Evolutionary conservation across 1,140 invertebrate genomes (phyloP), one percentile per base, ranked within the genome.

Genomic region (Lordiphosa clarofinis): DNA sequence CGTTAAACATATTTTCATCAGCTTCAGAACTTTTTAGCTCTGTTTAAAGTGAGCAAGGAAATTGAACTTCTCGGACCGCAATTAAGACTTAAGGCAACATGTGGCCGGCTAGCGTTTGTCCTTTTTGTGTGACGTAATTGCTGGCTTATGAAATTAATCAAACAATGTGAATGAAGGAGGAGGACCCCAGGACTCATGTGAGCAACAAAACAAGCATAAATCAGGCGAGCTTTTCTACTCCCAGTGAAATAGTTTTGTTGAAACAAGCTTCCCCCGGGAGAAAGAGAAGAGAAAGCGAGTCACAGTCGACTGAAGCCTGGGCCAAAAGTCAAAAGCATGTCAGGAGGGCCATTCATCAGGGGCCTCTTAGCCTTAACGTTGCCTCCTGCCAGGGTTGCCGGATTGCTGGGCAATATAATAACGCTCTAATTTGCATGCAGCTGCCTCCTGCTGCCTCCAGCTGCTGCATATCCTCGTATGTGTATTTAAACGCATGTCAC

Each of bases 371-470:
- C 42, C 49, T 44, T 8, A 24, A 10, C 11, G n/a, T 12, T 8
- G 56, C 33, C 21, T 44, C 38, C 52, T 19, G 53, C 12, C 59
- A 59, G 72, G 33, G 56, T 56, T 74, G 55, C 74, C 74, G 65
- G 69, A 60, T 66, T 66, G 55, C 65, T 38, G 57, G 54, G 53
- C 59, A 46, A 65, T 72, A 81, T 82, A 81, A 82, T 81, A 81
- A 81, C 62, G 72, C 75, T 84, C 76, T 82, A 81, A 81, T 81
- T 81, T 81, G 72, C 75, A 81, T 81, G 62, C 61, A 56, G 54
- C 60, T 55, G 62, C 35, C 7, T 37, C 39, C 21, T 47, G 43
- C 49, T 47, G 62, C 35, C 7, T 37, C 39, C 21, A 40, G 43
- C 49, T 47, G 43, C 49, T n/a, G 54, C 37, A 35, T 7, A 47